Base-by-base conservation (phyloP, 2,888 invertebrate species). In the Phanerotoma sp. region DNA sequence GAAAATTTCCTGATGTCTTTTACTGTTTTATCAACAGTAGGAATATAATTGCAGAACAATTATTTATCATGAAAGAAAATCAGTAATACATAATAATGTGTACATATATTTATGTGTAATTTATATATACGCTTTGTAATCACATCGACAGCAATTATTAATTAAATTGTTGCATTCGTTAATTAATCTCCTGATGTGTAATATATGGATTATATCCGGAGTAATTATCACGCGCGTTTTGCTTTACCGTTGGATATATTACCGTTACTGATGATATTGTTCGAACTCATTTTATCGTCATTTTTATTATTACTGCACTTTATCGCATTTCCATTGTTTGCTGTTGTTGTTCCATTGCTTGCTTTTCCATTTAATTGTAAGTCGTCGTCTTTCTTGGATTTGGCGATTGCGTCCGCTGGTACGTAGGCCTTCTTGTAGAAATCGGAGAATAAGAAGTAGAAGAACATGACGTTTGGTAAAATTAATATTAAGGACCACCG, bases 401-500 rank as follows among this genome's bases (percentile, higher is more conserved):
- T 25, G 5, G 25, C 25, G 5, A 25, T 25, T 21, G 22, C 16
- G n/a, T 48, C 45, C 42, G 25, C 47, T 56, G 58, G 37, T 3
- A 58, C 58, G 74, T 91, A 92, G 0, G 89, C 85, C 70, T 89
- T 86, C 67, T 87, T 87, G 79, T 96, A 96, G 81, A 96, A 96
- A 70, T 95, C 90, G 57, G 87, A 86, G 80, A 96, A 96, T 60
- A 96, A 84, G 73, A 91, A 86, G 77, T 94, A 92, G 82, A 96
- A 96, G 83, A 96, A 91, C 49, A 94, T 84, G 9, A 92, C 92
- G 79, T 96, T 96, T 9, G 91, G 88, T 16, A 93, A 83, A 47
- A 93, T 94, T 77, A 95, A 88, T 70, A 85, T 83, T 37, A 91
- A 84, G 7, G 89, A 85, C 85, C 89, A 91, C 64, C 86, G 82